A percentile compares a stretch with the other conserved stretches of the same genome.
Conservation (phyloP, 2,797 vertebrate genomes). For the Vireo griseus region DNA sequence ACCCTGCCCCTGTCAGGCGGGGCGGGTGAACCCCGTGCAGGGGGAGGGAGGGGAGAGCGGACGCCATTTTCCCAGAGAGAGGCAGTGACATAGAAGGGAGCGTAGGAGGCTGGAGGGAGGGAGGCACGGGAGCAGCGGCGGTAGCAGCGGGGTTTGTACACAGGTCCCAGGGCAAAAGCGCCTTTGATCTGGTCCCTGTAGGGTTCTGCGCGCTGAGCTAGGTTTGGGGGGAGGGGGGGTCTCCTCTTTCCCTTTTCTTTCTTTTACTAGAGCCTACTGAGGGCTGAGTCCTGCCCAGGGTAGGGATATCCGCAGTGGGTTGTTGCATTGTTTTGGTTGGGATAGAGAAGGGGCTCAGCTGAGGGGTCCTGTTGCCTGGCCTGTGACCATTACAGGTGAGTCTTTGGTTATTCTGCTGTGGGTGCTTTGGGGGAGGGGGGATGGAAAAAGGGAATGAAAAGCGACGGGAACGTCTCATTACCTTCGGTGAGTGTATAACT, state of each 20-base stretch:
- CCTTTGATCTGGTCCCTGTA: neutral
- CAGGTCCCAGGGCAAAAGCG: conserved; percentile 43
- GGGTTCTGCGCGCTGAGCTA: neutral
- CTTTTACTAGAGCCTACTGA: neutral
- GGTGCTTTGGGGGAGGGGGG: conserved; percentile 13
- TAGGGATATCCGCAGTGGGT: conserved; percentile 85
- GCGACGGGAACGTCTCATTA: neutral
- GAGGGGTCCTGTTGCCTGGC: conserved; percentile 74
- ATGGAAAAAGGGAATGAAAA: neutral
- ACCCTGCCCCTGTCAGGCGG: conserved; percentile 85
- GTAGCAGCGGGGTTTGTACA: conserved; percentile 60
- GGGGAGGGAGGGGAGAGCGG: conserved; percentile 77
- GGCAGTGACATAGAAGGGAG: conserved; percentile 84
- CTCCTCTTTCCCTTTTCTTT: conserved; percentile 27
- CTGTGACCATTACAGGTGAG: conserved; percentile 93
- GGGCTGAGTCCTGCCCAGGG: conserved; percentile 27
- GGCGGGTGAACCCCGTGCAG: conserved; percentile 84
- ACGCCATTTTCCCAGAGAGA: conserved; percentile 99
- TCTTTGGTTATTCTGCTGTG: conserved; percentile 31
- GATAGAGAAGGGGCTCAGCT: conserved; percentile 78
- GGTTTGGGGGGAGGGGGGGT: conserved; percentile 34
- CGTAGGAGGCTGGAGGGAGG: conserved; percentile 74
- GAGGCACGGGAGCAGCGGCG: conserved; percentile 65
- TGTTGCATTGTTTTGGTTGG: conserved; percentile 88
- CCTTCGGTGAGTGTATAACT: neutral